Percentiles rank a stretch among this genome's conserved stretches.
Evolutionary conservation across 2,888 invertebrate species (phyloP).

Genomic region (Abrostola tripartita): DNA sequence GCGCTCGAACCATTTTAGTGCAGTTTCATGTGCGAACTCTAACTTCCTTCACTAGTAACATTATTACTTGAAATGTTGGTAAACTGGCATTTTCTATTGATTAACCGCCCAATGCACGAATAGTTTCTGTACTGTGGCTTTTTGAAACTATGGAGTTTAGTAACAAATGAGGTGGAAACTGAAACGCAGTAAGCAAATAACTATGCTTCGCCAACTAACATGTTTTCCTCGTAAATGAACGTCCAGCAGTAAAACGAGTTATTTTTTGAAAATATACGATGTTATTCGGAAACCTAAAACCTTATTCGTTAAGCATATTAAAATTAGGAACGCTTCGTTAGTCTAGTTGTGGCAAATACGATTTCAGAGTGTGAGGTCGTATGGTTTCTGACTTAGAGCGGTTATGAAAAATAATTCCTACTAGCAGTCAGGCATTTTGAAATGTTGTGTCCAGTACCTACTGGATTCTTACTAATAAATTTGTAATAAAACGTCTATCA

Average conservation of each 20-base stretch:
- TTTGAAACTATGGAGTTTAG: conserved; percentile 1
- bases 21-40: background rate
- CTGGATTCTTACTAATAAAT: no score
- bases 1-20: background rate
- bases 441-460: no score
- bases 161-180: conserved; percentile 1
- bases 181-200: background rate
- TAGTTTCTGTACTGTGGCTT: conserved; percentile 8
- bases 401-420: no score
- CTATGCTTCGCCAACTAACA: background rate
- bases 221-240: no score
- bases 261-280: no score
- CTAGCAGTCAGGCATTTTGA: no score
- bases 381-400: no score
- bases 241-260: background rate
- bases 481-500: no score
- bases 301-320: background rate
- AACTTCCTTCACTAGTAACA: background rate
- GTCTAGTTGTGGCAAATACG: background rate
- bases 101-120: background rate
- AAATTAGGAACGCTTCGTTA: background rate
- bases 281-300: background rate
- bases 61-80: background rate
- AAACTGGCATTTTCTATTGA: background rate
- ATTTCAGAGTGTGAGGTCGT: no score